Conservation (phyloP, 1,140 invertebrate species). For the Uloborus diversus region DNA sequence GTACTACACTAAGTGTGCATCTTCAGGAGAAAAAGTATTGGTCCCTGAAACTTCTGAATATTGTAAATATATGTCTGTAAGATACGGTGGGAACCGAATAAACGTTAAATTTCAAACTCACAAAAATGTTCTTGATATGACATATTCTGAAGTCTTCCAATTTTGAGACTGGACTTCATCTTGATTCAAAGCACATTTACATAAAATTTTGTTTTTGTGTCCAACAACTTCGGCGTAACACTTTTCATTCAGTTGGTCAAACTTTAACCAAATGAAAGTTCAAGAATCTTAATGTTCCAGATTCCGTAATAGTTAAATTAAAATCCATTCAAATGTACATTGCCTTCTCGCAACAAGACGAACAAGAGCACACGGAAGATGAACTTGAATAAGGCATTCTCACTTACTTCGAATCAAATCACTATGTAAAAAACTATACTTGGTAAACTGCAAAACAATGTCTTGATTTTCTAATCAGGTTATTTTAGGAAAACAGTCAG, state of each 20-base stretch:
- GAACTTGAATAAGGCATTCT: slow-evolving; percentile 34
- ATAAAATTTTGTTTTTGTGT: neutral
- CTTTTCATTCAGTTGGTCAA: neutral
- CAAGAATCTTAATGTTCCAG: too few species aligned
- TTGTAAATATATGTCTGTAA: slow-evolving; percentile 14
- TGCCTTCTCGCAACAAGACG: slow-evolving; percentile 8
- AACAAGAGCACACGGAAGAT: slow-evolving; percentile 15
- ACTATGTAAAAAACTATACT: slow-evolving; percentile 20
- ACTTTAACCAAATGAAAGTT: too few species aligned
- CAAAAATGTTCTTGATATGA: slow-evolving; percentile 52
- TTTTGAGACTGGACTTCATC: neutral
- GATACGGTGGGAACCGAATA: slow-evolving; percentile 43
- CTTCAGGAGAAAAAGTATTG: slow-evolving; percentile 30
- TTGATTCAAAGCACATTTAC: neutral
- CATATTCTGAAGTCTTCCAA: neutral
- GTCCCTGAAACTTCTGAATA: slow-evolving; percentile 48
- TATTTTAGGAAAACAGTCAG: slow-evolving; percentile 14
- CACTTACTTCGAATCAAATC: slow-evolving; percentile 3
- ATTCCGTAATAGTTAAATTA: slow-evolving; percentile 17
- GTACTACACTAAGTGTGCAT: too few species aligned
- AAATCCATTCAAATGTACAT: neutral
- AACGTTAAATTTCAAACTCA: slow-evolving; percentile 20
- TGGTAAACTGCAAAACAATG: slow-evolving; percentile 16
- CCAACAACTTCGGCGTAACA: slow-evolving; percentile 11
- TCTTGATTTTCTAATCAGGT: slow-evolving; percentile 31